These are phyloP conservation scores for Cyprinella venusta DNA, from an alignment of 2,797 vertebrate species.

Conservation along the genomic window DNA sequence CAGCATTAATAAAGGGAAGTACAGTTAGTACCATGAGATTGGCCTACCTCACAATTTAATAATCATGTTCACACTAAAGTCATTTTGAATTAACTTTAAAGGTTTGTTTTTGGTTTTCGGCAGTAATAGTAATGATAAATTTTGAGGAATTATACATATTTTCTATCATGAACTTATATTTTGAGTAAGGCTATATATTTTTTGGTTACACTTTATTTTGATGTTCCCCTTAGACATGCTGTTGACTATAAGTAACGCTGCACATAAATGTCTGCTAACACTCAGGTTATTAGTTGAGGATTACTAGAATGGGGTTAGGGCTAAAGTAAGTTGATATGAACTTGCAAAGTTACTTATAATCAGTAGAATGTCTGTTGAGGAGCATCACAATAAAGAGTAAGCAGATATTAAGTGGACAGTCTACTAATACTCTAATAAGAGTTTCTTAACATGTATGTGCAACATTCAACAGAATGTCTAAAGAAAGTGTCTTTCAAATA, in stretches of 20 bases:
- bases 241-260: not conserved
- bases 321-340: not conserved
- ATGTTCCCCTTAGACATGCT: not conserved
- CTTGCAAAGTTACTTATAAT: not conserved
- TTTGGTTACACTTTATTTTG: not conserved
- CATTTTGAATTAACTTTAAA: not conserved
- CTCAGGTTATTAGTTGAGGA: not conserved
- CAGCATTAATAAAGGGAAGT: not conserved
- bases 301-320: not conserved
- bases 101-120: not conserved
- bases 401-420: not conserved
- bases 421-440: not conserved
- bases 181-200: not conserved
- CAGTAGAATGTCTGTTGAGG: not conserved
- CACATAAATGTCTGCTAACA: too few relatives aligned
- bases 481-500: not conserved
- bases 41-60: not conserved
- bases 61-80: not conserved
- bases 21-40: not conserved
- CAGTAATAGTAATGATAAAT: not conserved
- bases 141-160: not conserved
- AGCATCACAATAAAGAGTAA: not conserved
- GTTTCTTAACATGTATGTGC: not conserved
- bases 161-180: not conserved
- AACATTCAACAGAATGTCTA: not conserved